A percentile compares a stretch with the other conserved stretches of the same genome.
These are phyloP conservation scores for Gambusia yucatana DNA, from an alignment of 2,797 vertebrate genomes.

Conservation along the genomic window DNA sequence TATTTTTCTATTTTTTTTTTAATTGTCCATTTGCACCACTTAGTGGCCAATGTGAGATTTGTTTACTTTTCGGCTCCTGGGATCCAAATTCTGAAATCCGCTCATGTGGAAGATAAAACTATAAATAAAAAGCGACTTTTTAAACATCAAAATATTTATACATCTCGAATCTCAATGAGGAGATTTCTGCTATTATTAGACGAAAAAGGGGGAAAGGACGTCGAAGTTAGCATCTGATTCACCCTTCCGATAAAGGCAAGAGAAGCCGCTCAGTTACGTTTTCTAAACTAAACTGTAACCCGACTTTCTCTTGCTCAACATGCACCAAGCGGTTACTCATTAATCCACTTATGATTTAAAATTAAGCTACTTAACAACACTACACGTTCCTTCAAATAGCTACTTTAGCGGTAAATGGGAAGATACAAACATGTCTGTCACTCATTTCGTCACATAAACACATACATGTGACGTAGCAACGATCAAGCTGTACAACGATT, in stretches of 20 bases:
- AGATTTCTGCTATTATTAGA: background rate
- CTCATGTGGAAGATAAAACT: background rate
- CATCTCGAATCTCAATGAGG: background rate
- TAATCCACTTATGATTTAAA: background rate
- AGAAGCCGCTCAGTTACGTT: background rate
- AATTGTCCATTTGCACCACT: constrained; percentile 38
- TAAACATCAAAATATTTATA: background rate
- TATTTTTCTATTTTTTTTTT: background rate
- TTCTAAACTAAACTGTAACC: background rate
- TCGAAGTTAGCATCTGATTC: background rate
- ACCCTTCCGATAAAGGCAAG: background rate
- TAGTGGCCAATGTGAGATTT: constrained; percentile 31
- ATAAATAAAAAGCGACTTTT: no score
- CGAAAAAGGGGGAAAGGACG: background rate
- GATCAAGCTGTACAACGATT: background rate
- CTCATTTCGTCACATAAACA: no score
- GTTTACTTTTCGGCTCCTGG: background rate
- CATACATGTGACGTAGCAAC: background rate
- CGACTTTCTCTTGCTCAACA: background rate
- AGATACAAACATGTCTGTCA: background rate
- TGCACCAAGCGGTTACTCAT: background rate
- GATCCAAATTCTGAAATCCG: background rate
- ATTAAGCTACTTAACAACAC: background rate
- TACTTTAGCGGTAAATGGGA: background rate
- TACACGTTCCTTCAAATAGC: background rate